Conservation (phyloP, 2,113 vertebrate genomes). For the Rhineura floridana region DNA sequence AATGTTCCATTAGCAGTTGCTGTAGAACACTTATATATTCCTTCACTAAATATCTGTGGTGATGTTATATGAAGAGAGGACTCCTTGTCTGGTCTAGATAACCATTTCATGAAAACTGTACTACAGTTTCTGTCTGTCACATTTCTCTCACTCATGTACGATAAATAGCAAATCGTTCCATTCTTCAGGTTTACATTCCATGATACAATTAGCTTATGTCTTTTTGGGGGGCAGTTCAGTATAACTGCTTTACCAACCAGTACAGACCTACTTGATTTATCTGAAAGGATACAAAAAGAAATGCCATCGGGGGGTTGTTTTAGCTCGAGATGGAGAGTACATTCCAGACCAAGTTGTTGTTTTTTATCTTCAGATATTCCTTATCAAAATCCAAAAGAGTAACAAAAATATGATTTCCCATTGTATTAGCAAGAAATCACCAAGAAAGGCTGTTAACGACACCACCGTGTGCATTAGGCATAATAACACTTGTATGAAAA, state of each 20-base stretch:
- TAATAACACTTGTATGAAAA: neutral
- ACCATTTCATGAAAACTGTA: constrained; percentile 51
- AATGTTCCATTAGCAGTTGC: neutral
- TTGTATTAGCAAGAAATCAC: neutral
- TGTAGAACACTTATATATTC: constrained; percentile 45
- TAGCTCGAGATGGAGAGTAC: neutral
- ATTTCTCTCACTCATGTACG: neutral
- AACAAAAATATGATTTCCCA: neutral
- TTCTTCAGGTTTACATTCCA: constrained; percentile 45
- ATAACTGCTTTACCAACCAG: neutral
- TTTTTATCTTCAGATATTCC: neutral
- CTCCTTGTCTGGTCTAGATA: neutral
- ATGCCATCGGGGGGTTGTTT: neutral
- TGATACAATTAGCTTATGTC: accelerated
- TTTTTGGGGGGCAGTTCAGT: neutral
- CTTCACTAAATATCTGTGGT: constrained; percentile 55
- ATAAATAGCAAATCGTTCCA: neutral
- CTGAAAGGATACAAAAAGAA: constrained; percentile 37
- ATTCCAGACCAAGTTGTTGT: neutral
- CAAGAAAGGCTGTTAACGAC: neutral
- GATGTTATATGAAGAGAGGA: constrained; percentile 44
- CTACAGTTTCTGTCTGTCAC: constrained; percentile 32
- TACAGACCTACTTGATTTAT: accelerated
- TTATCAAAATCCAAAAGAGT: neutral
- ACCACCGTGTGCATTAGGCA: neutral